phyloP scores from a whole-genome alignment of 2,113 vertebrate species.

The Arizona elegans region DNA sequence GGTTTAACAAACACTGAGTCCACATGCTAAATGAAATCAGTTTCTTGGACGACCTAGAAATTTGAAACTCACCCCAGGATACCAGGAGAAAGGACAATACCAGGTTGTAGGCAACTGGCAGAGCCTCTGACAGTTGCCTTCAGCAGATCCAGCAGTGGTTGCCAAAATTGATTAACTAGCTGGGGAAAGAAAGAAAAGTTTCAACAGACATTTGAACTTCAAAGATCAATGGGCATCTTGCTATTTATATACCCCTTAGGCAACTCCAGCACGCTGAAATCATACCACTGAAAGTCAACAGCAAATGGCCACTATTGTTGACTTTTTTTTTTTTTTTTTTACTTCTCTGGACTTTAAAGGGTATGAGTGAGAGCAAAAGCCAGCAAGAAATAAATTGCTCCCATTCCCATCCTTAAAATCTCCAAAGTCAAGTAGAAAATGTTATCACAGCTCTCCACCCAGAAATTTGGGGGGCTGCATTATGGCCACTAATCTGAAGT shows the following conservation, averaged over 20 bases:
- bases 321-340: neutral
- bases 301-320: neutral
- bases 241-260: neutral
- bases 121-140: conserved; percentile 71
- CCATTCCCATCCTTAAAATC: neutral
- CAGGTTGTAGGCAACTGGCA: conserved; percentile 67
- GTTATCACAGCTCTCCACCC: neutral
- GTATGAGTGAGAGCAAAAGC: neutral
- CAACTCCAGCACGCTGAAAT: neutral
- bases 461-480: neutral
- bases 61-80: conserved; percentile 71
- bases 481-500: neutral
- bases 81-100: conserved; percentile 70
- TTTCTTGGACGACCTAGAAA: neutral
- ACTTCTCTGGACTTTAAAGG: neutral
- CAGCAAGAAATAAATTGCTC: neutral
- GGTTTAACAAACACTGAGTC: neutral
- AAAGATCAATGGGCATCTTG: neutral
- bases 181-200: neutral
- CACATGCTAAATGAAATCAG: neutral
- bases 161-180: conserved; percentile 81
- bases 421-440: neutral
- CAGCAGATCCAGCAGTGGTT: conserved; percentile 75
- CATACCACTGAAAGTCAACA: neutral
- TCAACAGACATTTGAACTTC: neutral